These are phyloP conservation scores for Drosophila picticornis DNA, from an alignment of 2,888 invertebrate genomes.

Conservation along the genomic window DNA sequence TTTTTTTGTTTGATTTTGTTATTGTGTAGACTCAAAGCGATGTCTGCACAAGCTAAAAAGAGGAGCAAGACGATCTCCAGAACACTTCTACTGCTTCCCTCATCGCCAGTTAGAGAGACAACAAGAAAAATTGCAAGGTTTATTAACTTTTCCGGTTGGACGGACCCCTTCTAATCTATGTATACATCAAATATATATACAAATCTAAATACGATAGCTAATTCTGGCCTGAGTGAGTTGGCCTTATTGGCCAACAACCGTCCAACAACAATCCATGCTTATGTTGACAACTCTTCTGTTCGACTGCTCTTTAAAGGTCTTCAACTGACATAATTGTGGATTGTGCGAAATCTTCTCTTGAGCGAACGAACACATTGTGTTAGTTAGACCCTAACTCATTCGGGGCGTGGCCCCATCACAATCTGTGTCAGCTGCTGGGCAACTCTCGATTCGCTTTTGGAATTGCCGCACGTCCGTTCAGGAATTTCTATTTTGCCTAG, in stretches of 20 bases:
- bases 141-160: background rate
- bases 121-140: background rate
- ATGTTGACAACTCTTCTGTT: background rate
- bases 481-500: slow-evolving; percentile 76
- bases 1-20: background rate
- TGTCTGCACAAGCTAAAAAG: background rate
- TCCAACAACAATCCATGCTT: background rate
- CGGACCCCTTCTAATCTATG: too few species aligned
- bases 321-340: slow-evolving; percentile 3
- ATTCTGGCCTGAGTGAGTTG: background rate
- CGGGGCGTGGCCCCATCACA: slow-evolving; percentile 38
- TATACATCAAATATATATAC: background rate
- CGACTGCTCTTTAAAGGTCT: background rate
- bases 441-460: slow-evolving; percentile 53
- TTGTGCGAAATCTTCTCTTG: background rate
- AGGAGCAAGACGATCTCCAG: background rate
- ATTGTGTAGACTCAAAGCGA: background rate
- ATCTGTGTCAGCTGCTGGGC: slow-evolving; percentile 71
- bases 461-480: slow-evolving; percentile 64
- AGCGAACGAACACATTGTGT: slow-evolving; percentile 1
- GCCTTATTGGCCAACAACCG: background rate
- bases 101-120: background rate
- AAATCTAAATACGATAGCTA: background rate
- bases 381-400: slow-evolving; percentile 16
- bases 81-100: background rate